Conservation (phyloP, 1,140 invertebrate species). For the Campoletis sonorensis region DNA sequence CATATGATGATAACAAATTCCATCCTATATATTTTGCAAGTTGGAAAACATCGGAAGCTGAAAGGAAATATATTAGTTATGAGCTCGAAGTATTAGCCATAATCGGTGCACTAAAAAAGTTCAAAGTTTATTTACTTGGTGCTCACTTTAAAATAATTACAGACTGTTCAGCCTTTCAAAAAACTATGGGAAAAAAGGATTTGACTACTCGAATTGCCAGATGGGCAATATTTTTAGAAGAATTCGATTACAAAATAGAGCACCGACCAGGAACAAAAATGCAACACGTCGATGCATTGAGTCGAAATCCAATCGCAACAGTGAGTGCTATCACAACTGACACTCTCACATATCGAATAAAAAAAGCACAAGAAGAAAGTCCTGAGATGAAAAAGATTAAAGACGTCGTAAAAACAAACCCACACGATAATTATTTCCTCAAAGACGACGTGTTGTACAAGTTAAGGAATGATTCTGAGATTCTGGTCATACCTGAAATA, state of each 20-base stretch:
- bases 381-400: conserved; percentile 6
- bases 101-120: conserved; percentile 62
- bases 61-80: conserved; percentile 52
- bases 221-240: conserved; percentile 60
- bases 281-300: conserved; percentile 64
- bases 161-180: conserved; percentile 66
- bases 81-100: conserved; percentile 53
- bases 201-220: conserved; percentile 58
- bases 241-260: conserved; percentile 60
- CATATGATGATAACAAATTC: conserved; percentile 35
- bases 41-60: conserved; percentile 32
- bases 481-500: conserved; percentile 32
- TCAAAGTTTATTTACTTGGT: conserved; percentile 74
- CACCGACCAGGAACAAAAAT: conserved; percentile 55
- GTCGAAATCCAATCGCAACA: conserved; percentile 54
- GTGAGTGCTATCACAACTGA: conserved; percentile 8
- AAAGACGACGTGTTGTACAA: conserved; percentile 56
- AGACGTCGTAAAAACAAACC: not conserved
- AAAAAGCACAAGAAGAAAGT: conserved; percentile 24
- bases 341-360: not conserved
- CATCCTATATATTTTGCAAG: conserved; percentile 54
- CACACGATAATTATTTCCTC: conserved; percentile 38
- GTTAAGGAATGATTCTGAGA: conserved; percentile 47
- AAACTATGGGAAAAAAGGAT: conserved; percentile 62
- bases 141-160: conserved; percentile 73